Evolutionary conservation across 1,140 invertebrate species (phyloP).

Genomic region (Lamellibrachia luymesi): DNA sequence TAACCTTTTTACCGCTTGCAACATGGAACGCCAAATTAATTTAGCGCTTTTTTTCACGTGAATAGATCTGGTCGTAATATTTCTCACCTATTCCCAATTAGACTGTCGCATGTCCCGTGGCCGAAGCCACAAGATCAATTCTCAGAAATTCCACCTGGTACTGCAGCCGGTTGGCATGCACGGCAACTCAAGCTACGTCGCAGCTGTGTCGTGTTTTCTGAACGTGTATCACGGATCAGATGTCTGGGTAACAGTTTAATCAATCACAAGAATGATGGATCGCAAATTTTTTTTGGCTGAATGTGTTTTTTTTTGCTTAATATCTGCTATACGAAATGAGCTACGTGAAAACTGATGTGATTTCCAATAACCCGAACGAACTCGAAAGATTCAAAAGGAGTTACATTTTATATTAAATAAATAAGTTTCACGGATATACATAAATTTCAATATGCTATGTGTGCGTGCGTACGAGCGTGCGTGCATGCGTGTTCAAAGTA

Average conservation of each 20-base stretch:
- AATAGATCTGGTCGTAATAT: not conserved
- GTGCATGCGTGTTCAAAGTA: too few relatives aligned
- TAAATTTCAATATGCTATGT: too few relatives aligned
- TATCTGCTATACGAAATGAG: not conserved
- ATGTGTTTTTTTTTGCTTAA: not conserved
- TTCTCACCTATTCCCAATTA: not conserved
- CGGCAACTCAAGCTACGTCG: not conserved
- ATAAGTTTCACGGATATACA: too few relatives aligned
- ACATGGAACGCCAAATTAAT: not conserved
- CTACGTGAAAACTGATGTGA: not conserved
- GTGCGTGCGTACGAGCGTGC: too few relatives aligned
- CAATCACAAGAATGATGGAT: not conserved
- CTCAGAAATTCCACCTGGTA: too few relatives aligned
- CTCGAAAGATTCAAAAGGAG: not conserved
- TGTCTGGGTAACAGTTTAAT: not conserved
- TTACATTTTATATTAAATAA: too few relatives aligned
- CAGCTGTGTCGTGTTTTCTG: not conserved
- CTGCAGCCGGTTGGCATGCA: not conserved
- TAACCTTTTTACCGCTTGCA: not conserved
- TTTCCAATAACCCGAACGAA: not conserved
- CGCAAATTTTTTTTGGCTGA: not conserved
- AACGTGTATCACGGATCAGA: not conserved
- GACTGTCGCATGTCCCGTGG: not conserved
- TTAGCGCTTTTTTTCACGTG: not conserved
- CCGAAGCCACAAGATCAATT: not conserved